phyloP scores from a whole-genome alignment of 1,140 invertebrate species.

The Pogonus chalceus region DNA sequence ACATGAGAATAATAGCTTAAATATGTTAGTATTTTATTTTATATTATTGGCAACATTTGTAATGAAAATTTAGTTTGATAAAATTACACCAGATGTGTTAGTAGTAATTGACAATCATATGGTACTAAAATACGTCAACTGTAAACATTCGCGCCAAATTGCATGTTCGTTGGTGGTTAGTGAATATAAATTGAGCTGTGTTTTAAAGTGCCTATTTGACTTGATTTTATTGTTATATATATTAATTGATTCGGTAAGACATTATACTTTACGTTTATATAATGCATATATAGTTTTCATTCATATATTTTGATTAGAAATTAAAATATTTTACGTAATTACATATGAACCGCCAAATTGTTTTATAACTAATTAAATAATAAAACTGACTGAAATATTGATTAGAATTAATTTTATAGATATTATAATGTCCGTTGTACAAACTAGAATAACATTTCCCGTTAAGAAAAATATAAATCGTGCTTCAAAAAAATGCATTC shows the following conservation, averaged over 20 bases:
- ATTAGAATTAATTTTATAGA: background rate
- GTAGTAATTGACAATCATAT: background rate
- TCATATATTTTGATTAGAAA: too few species aligned
- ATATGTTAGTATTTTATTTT: background rate
- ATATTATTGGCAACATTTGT: background rate
- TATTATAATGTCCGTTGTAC: background rate
- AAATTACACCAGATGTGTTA: background rate
- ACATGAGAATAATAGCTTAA: background rate
- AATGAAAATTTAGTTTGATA: background rate
- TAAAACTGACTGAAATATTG: too few species aligned
- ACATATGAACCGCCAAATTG: too few species aligned
- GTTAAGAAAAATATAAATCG: background rate
- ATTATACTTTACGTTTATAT: too few species aligned
- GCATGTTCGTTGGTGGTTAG: background rate
- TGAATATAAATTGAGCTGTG: too few species aligned
- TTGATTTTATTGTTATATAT: too few species aligned
- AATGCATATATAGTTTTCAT: too few species aligned
- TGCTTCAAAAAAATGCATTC: background rate
- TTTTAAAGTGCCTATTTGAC: too few species aligned
- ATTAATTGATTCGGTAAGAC: too few species aligned
- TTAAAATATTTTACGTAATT: too few species aligned
- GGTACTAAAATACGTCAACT: background rate
- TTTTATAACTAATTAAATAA: too few species aligned
- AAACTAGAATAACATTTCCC: background rate
- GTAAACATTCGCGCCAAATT: slow-evolving; percentile 5